Conservation (phyloP, 2,888 invertebrate genomes). For the Meliscaeva auricollis region DNA sequence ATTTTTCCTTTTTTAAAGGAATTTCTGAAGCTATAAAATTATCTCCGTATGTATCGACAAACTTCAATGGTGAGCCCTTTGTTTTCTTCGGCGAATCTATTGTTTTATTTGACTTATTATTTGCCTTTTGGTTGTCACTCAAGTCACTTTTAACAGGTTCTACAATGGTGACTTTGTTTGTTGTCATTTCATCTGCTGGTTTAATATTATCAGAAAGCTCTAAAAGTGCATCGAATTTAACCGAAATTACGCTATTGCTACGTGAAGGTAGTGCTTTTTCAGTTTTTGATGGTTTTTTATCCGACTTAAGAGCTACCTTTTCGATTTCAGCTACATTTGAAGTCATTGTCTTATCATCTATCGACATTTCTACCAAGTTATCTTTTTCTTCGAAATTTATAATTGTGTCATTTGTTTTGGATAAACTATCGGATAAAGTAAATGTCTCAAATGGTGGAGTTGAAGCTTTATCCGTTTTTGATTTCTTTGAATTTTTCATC, state of each 20-base stretch:
- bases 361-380: background rate
- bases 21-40: conserved; percentile 15
- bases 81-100: conserved; percentile 49
- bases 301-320: conserved; percentile 4
- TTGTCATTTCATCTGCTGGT: conserved; percentile 33
- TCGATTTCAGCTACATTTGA: background rate
- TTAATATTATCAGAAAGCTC: conserved; percentile 10
- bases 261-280: too few relatives aligned
- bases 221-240: conserved; percentile 7
- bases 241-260: background rate
- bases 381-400: conserved; percentile 47
- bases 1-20: conserved; percentile 50
- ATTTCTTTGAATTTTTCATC: conserved; percentile 36
- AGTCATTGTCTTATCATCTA: conserved; percentile 32
- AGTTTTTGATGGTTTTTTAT: background rate
- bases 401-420: conserved; percentile 42
- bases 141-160: conserved; percentile 42
- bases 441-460: background rate
- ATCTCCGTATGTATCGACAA: conserved; percentile 63
- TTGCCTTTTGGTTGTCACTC: too few relatives aligned
- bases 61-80: conserved; percentile 46
- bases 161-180: conserved; percentile 27
- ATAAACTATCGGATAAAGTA: background rate
- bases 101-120: too few relatives aligned
- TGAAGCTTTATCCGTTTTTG: conserved; percentile 25